Percentiles rank a stretch among this genome's conserved stretches.
phyloP scores from a whole-genome alignment of 2,888 invertebrate genomes.

The Sinopyrophorus schimmeli region DNA sequence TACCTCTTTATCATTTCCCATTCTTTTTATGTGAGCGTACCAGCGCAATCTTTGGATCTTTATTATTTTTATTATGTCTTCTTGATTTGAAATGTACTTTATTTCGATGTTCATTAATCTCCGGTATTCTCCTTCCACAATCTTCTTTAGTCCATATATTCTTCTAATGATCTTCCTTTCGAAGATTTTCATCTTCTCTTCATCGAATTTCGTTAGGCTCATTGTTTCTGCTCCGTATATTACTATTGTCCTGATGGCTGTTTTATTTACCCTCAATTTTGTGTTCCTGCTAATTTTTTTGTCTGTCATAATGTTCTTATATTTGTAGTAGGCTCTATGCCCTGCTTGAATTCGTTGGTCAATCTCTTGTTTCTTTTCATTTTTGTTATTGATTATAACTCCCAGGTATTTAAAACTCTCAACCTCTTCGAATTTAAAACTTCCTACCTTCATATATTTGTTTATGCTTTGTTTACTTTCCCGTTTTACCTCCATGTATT shows the following conservation, averaged over 20 bases:
- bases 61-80: conserved; percentile 11
- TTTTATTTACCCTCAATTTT: conserved; percentile 3
- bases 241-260: too few species aligned
- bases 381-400: conserved; percentile 6
- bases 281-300: conserved; percentile 1
- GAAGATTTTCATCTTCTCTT: conserved; percentile 6
- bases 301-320: not conserved
- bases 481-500: not conserved
- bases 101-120: conserved; percentile 10
- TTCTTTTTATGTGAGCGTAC: conserved; percentile 9
- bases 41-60: conserved; percentile 9
- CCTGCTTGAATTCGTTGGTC: not conserved
- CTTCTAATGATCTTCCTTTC: conserved; percentile 2
- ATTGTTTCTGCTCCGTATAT: conserved; percentile 6
- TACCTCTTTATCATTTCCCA: conserved; percentile 1
- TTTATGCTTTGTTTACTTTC: not conserved
- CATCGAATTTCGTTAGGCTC: conserved; percentile 6
- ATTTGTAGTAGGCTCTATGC: not conserved
- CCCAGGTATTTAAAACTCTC: not conserved
- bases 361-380: conserved; percentile 2
- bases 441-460: not conserved
- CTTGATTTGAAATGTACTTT: conserved; percentile 4
- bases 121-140: conserved; percentile 3
- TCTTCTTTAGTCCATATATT: conserved; percentile 6
- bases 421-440: not conserved